Conservation (phyloP, 2,113 vertebrate genomes). For the Corythoichthys intestinalis region DNA sequence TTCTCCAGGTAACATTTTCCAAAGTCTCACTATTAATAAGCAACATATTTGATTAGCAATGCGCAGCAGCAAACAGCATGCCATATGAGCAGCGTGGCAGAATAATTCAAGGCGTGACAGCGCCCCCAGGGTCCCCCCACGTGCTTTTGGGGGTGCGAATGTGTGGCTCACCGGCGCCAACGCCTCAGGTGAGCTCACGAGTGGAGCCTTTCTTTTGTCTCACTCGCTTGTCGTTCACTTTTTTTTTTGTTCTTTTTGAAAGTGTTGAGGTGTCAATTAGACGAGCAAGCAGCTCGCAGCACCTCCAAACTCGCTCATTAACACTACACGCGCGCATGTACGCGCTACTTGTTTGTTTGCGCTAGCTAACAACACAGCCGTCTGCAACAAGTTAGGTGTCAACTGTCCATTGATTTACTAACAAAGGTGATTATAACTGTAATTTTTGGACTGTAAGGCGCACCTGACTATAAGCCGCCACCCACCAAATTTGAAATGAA, state of each 20-base stretch:
- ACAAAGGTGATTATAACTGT: too few species aligned
- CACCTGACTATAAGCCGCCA: too few species aligned
- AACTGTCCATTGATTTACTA: too few species aligned
- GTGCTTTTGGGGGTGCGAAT: conserved; percentile 70
- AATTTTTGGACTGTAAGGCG: too few species aligned
- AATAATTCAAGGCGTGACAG: conserved; percentile 67
- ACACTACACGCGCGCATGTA: not conserved
- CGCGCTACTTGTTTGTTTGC: conserved; percentile 1
- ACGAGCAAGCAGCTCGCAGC: conserved; percentile 8
- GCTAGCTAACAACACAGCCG: not conserved
- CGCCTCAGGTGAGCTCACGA: conserved; percentile 51
- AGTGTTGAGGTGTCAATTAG: conserved; percentile 13
- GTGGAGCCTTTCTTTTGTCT: not conserved
- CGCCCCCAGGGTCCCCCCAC: conserved; percentile 58
- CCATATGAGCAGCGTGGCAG: conserved; percentile 44
- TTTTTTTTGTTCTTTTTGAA: not conserved
- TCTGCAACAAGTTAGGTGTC: not conserved
- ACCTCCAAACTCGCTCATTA: conserved; percentile 11
- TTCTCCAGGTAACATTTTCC: conserved; percentile 71
- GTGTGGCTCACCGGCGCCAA: conserved; percentile 43
- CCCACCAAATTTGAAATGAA: too few species aligned
- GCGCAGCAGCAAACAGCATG: conserved; percentile 30
- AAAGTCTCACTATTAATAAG: conserved; percentile 74
- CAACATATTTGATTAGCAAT: conserved; percentile 76
- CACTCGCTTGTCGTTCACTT: not conserved